Evolutionary conservation across 1,140 invertebrate species (phyloP), one percentile per base, ranked within the genome.

Genomic region (Leptoteleia sp.): DNA sequence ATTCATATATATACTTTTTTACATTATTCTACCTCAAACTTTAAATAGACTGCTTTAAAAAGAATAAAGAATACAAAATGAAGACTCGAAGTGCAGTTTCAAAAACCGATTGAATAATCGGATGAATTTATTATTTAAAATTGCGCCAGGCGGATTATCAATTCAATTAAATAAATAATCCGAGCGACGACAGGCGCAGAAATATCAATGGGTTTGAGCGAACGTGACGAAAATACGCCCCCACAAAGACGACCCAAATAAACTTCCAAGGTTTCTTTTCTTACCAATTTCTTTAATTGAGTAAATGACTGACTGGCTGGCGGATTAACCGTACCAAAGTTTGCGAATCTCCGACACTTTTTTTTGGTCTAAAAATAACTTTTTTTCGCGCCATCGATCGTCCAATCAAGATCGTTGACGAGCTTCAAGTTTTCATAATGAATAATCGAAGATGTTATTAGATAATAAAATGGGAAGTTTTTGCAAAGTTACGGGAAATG

Each of bases 251-350:
- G 40, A 22, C 40, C 40, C 40, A 43, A 43, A 47, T 47, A 47
- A 47, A 47, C 43, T 47, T 47, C 25, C 25, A 47, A 47, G 13
- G 43, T 47, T 29, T 47, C 43, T 47, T 27, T 47, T 47, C 22
- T 15, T 47, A 47, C 43, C n/a, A 29, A 47, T 47, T 1, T 27
- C 25, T 47, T 27, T 47, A 47, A 47, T 47, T 47, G 25, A 43
- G 40, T 2, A 47, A 47, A 11, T 29, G 43, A 29, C 12, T 13
- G 43, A 29, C 25, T 47, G 13, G 11, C 25, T 12, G 25, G 8
- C 25, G 25, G 25, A 47, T 43, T 11, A 43, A 47, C 22, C 6
- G 16, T 47, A 11, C 47, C 1, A 33, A 50, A 50, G 47, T 50
- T 50, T 19, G 13, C 29, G 15, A 17, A 13, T 25, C 43, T 5